phyloP scores from a whole-genome alignment of 1,140 invertebrate genomes.

The Camponotus floridanus region DNA sequence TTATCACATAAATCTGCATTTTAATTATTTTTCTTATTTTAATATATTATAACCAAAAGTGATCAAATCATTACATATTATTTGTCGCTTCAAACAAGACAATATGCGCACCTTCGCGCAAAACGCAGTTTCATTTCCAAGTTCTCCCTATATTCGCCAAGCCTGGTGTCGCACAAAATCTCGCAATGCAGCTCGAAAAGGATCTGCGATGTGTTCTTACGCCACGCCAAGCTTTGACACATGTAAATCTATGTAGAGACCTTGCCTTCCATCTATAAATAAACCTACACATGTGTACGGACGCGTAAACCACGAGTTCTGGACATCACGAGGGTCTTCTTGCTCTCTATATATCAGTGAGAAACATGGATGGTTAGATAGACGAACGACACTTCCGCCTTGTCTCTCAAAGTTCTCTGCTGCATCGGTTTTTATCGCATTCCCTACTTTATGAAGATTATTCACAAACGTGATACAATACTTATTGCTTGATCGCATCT shows the following conservation, averaged over 20 bases:
- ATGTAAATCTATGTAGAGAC: constrained; percentile 56
- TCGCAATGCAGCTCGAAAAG: not conserved
- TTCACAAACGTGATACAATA: not conserved
- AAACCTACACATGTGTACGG: constrained; percentile 38
- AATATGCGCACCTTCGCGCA: not conserved
- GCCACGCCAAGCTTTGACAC: constrained; percentile 25
- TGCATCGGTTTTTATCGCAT: constrained; percentile 55
- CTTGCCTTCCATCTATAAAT: constrained; percentile 41
- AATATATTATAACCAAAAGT: not conserved
- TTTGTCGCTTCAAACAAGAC: not conserved
- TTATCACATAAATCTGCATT: not conserved
- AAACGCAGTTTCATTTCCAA: not conserved
- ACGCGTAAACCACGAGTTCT: constrained; percentile 27
- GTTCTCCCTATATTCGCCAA: constrained; percentile 19
- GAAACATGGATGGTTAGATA: constrained; percentile 40
- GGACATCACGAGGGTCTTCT: constrained; percentile 34
- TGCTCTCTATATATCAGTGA: constrained; percentile 22
- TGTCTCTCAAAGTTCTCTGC: constrained; percentile 44
- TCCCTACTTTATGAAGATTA: constrained; percentile 55
- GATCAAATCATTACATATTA: not conserved
- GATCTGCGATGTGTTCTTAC: constrained; percentile 31
- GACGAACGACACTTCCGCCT: constrained; percentile 54
- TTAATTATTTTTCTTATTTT: not conserved
- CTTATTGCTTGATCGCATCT: not conserved
- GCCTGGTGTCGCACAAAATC: constrained; percentile 28